Base-by-base conservation (phyloP, 2,113 vertebrate species). In the Cynopterus brachyotis region DNA sequence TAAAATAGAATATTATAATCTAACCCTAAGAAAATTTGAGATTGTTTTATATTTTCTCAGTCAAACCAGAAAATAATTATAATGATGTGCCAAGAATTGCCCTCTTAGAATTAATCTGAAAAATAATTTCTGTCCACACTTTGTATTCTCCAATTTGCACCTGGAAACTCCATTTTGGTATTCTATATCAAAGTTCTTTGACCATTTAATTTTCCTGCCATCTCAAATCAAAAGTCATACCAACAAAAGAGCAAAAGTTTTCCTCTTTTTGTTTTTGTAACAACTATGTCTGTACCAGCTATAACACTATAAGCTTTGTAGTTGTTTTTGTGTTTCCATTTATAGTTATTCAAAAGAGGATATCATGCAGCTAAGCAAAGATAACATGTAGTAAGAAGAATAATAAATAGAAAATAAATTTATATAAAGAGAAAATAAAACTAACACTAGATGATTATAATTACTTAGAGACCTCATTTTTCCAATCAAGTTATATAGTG, bases 11-110 rank as follows among this genome's bases (percentile, higher is more conserved):
- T 95, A 79, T 50, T 94, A 7, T 59, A 81, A 91, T 83, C 37
- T 32, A 89, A 30, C 47, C 79, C 69, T 89, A 47, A 37, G 79
- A 47, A 86, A 82, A 91, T 81, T 75, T 89, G n/a, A 91, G 22
- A 86, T 64, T 62, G 32, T 70, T 60, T 90, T 6, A n/a, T 83
- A 86, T 78, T 73, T 97, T 88, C 76, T 96, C 42, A 32, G 40
- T 66, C 84, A 95, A 92, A 85, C 3, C 5, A 95, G 45, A 81
- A 87, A 96, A 72, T 96, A 94, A 97, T 93, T 86, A 47, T 40
- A 81, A 9, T 7, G 6, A 82, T 79, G 30, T 37, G 12, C 13
- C n/a, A 78, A 64, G 62, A 89, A 85, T 22, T 85, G n/a, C 30
- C 19, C 86, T 92, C 8, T 7, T 20, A 85, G n/a, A 94, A 12